Conservation (phyloP, 92 coral and sea anemone genomes). For the Paramuricea clavata region DNA sequence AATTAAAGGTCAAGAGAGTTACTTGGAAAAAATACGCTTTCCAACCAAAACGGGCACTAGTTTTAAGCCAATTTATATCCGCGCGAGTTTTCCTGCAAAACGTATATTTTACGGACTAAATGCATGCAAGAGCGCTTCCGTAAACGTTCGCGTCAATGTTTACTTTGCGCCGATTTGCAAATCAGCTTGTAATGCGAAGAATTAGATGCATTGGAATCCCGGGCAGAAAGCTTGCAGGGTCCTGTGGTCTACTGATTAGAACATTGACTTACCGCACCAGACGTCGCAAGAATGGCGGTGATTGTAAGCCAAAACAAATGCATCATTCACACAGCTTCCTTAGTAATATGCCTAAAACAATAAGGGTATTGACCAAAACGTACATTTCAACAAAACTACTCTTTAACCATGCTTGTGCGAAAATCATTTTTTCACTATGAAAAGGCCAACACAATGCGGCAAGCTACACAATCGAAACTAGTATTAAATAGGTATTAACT, state of each 20-base stretch:
- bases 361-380: no score
- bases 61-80: background rate
- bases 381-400: background rate
- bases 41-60: background rate
- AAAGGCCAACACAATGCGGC: background rate
- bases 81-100: background rate
- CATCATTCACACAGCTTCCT: conserved; percentile 8
- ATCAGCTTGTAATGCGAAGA: background rate
- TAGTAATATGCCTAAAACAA: conserved; percentile 3
- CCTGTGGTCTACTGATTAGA: conserved; percentile 43
- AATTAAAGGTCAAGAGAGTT: conserved; percentile 2
- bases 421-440: background rate
- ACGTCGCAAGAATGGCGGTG: conserved; percentile 26
- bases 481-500: background rate
- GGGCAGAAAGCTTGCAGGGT: conserved; percentile 17
- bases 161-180: background rate
- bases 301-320: conserved; percentile 20
- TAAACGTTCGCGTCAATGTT: background rate
- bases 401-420: background rate
- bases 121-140: background rate
- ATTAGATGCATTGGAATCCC: conserved; percentile 8
- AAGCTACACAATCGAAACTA: background rate
- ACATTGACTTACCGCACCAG: conserved; percentile 51
- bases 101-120: background rate
- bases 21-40: background rate